Evolutionary conservation across 2,888 invertebrate genomes (phyloP), one percentile per base, ranked within the genome.

Genomic region (Ditylenchus weischeri): DNA sequence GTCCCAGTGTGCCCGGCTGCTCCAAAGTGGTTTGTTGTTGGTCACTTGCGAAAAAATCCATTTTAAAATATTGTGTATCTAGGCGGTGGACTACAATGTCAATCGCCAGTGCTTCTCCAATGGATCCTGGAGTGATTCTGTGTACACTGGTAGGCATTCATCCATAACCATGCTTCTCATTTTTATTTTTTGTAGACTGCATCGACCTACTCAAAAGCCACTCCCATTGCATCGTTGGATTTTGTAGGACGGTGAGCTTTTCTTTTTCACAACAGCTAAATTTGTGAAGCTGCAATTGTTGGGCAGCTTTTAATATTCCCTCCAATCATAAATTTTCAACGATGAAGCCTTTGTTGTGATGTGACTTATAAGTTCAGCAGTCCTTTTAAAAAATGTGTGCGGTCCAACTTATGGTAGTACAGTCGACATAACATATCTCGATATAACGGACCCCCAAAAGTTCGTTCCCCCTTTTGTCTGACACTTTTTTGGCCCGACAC

Each of bases 1-100:
- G 81, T 65, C 67, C 76, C 10, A 65, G 79, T 4, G 72, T 81
- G 13, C 78, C 78, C 36, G 81, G 79, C 35, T 81, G 81, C 57
- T 78, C 75, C 51, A 63, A 72, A 36, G 71, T 81, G 4, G 75
- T 78, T 59, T 68, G 79, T 79, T 43, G 71, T 5, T 29, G 29
- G 29, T 29, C 29, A 29, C 29, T 29, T 5, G 65, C 50, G 15
- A 29, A 48, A 35, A n/a, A 13, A 66, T 21, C 49, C 7, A 62
- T 63, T 43, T 35, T 29, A 66, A 66, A n/a, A 15, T 10, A 23
- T 29, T 59, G 21, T 38, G 36, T 36, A 10, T 59, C 59, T 19
- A 59, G 23, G 59, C 36, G 2, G 79, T 70, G 18, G 68, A 66
- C 29, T 75, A 73, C 62, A 74, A 73, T 69, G 80, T 76, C 11